These are phyloP conservation scores for Bombus ignitus DNA, from an alignment of 1,140 invertebrate species.

Conservation along the genomic window DNA sequence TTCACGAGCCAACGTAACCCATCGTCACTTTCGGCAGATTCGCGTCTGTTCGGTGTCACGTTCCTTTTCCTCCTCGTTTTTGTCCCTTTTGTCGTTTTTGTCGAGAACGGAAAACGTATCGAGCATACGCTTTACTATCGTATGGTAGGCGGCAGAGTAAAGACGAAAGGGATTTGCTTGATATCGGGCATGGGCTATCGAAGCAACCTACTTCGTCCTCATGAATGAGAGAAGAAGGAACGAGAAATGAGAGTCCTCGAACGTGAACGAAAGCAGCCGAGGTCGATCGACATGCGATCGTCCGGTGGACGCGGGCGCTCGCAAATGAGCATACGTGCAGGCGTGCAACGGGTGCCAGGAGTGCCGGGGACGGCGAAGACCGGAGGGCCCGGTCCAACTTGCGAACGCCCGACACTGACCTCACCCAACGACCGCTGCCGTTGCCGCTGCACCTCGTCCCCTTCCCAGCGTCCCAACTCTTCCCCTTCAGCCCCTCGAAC, in stretches of 20 bases:
- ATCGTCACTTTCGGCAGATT: too few species aligned
- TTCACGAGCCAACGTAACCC: too few species aligned
- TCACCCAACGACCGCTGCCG: slow-evolving; percentile 79
- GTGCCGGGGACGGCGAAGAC: slow-evolving; percentile 45
- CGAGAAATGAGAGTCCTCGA: background rate
- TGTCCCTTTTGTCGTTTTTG: too few species aligned
- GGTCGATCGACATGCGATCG: slow-evolving; percentile 13
- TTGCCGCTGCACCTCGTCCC: slow-evolving; percentile 53
- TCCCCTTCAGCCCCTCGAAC: slow-evolving; percentile 23
- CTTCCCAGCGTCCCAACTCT: background rate
- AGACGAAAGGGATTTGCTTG: too few species aligned
- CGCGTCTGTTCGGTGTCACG: too few species aligned
- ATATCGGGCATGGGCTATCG: background rate
- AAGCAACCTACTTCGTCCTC: background rate
- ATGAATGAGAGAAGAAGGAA: slow-evolving; percentile 8
- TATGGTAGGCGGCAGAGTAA: too few species aligned
- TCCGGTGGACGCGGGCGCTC: background rate
- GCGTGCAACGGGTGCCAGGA: slow-evolving; percentile 50
- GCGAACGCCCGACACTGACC: slow-evolving; percentile 81
- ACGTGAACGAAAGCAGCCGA: background rate
- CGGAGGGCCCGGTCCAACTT: slow-evolving; percentile 79
- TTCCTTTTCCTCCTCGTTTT: background rate
- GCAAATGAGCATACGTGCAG: slow-evolving; percentile 17
- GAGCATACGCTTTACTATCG: too few species aligned
- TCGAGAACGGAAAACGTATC: background rate